These are phyloP conservation scores for Lordiphosa mommai DNA, from an alignment of 1,140 invertebrate species.

Conservation along the genomic window DNA sequence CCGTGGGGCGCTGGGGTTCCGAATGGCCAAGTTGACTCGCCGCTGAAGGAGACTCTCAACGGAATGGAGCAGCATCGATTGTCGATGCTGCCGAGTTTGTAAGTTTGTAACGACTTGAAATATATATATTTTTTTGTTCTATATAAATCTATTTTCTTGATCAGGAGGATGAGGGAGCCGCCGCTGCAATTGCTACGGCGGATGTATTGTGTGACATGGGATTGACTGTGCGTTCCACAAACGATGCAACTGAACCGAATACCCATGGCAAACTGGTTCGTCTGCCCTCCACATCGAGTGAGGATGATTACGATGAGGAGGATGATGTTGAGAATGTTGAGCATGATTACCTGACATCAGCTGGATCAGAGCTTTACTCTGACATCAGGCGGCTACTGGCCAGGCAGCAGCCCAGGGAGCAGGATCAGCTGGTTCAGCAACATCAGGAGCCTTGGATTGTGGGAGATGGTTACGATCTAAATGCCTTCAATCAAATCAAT, in stretches of 20 bases:
- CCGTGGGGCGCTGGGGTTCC: slow-evolving; percentile 90
- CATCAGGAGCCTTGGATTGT: slow-evolving; percentile 43
- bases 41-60: slow-evolving; percentile 58
- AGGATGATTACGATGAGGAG: slow-evolving; percentile 59
- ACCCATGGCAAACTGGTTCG: slow-evolving; percentile 22
- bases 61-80: slow-evolving; percentile 29
- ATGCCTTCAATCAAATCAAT: slow-evolving; percentile 80
- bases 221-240: slow-evolving; percentile 67
- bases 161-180: too few relatives aligned
- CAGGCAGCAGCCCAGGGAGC: slow-evolving; percentile 39
- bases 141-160: too few relatives aligned
- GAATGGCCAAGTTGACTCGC: slow-evolving; percentile 97
- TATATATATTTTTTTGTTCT: too few relatives aligned
- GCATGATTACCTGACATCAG: slow-evolving; percentile 63
- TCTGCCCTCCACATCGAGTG: slow-evolving; percentile 62
- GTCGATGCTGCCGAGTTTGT: slow-evolving; percentile 11
- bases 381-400: slow-evolving; percentile 64
- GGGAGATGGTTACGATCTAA: slow-evolving; percentile 77
- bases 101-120: too few relatives aligned
- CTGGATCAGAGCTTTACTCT: slow-evolving; percentile 64
- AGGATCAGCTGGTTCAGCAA: slow-evolving; percentile 12
- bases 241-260: slow-evolving; percentile 40
- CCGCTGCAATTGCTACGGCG: slow-evolving; percentile 33
- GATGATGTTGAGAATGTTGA: slow-evolving; percentile 46
- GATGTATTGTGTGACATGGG: slow-evolving; percentile 58